Evolutionary conservation across 2,888 invertebrate species (phyloP), one percentile per base, ranked within the genome.

Genomic region (Nebria brevicollis): DNA sequence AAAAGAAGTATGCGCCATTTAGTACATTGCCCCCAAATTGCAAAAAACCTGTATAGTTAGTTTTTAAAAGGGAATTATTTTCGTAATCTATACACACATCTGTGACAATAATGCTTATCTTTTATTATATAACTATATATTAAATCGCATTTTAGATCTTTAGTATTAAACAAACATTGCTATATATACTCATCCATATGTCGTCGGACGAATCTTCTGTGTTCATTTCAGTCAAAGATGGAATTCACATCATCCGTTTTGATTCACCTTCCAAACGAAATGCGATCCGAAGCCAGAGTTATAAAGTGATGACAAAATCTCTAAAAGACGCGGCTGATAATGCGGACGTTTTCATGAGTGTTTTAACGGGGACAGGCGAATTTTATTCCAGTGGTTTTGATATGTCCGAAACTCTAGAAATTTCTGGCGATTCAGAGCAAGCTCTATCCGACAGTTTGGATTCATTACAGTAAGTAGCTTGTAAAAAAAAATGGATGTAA

Each of bases 191-290:
- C 34, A 34, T 34, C 54, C 4, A 54, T 54, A 54, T 54, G 54
- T 54, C 54, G 54, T 54, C 54, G 8, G 8, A 54, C 8, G 8
- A 1, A 11, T 11, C 34, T 26, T 74, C 66, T 64, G 7, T 79
- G 34, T 70, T 54, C 54, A 54, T 80, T 54, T 80, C 81, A 1
- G 73, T 85, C 54, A 86, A 89, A 82, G 89, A 90, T 81, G 92
- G 92, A 81, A 88, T 94, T 11, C 89, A 91, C 54, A 89, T 93
- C 34, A 91, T 96, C 25, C 92, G 90, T 85, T 91, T 96, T 66
- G 95, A 96, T 87, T 93, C 95, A 86, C 96, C 96, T 0, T 87
- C 88, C 2, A 96, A 93, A 88, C 95, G 94, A 86, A 98, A 98
- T 91, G 96, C 97, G 0, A 88, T 97, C 0, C 93, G 92, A 75